Conservation (phyloP, 2,888 invertebrate genomes). For the Eutolmus rufibarbis region DNA sequence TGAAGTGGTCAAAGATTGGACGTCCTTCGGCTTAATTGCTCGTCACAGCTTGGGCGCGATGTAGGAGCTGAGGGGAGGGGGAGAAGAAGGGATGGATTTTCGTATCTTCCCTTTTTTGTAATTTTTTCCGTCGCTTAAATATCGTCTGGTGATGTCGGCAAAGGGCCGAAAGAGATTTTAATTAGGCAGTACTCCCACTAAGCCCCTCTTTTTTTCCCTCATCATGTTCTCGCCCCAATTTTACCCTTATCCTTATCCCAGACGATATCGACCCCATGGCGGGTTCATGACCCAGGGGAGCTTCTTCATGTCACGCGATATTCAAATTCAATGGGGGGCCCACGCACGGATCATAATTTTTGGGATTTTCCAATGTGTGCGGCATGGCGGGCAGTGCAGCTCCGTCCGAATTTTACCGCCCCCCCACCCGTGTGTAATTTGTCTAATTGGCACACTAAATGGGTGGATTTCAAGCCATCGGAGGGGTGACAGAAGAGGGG, state of each 20-base stretch:
- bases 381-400: neutral
- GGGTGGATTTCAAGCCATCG: neutral
- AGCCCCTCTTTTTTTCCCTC: neutral
- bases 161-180: neutral
- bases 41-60: neutral
- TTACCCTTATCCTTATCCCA: neutral
- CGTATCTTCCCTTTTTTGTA: neutral
- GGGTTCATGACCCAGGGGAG: constrained; percentile 20
- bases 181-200: neutral
- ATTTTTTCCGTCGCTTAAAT: neutral
- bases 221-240: neutral
- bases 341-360: neutral
- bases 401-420: neutral
- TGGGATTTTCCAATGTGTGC: neutral
- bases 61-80: neutral
- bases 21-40: constrained; percentile 20
- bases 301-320: constrained; percentile 34
- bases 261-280: constrained; percentile 6
- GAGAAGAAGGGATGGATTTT: neutral
- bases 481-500: neutral
- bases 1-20: neutral
- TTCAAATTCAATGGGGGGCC: neutral
- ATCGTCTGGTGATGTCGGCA: neutral
- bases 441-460: neutral
- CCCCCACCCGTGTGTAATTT: neutral